Conservation (phyloP, 2,113 vertebrate genomes). For the Mormyrus lacerda region DNA sequence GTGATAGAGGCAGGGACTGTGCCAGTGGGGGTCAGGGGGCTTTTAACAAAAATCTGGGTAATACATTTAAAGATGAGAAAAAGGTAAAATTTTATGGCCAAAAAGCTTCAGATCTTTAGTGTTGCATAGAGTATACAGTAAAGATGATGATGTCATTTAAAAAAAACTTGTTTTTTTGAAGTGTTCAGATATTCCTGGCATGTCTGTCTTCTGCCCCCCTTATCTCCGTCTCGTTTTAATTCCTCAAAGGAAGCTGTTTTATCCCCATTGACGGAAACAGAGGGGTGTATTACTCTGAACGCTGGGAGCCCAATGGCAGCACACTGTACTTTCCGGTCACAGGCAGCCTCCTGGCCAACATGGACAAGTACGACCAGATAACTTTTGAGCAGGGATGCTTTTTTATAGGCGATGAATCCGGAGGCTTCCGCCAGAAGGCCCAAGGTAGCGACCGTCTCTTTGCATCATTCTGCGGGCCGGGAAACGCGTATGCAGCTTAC, state of each 20-base stretch:
- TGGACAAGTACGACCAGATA: slow-evolving; percentile 49
- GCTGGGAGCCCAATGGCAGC: slow-evolving; percentile 44
- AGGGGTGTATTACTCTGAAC: slow-evolving; percentile 44
- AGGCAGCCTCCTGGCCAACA: slow-evolving; percentile 38
- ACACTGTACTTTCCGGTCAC: slow-evolving; percentile 41
- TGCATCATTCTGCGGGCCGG: not conserved
- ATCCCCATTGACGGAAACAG: slow-evolving; percentile 36
- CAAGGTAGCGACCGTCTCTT: slow-evolving; percentile 33
- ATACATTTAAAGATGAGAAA: not conserved
- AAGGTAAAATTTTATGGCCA: not conserved
- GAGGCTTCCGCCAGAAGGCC: slow-evolving; percentile 42
- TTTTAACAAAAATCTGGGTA: not conserved
- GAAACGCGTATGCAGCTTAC: not conserved
- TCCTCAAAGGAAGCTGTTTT: slow-evolving; percentile 31
- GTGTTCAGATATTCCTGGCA: not conserved
- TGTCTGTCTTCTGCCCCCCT: not conserved
- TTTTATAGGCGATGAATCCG: slow-evolving; percentile 38
- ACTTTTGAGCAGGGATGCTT: slow-evolving; percentile 47
- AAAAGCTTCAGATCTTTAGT: not conserved
- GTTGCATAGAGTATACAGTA: not conserved
- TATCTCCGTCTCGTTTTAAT: not conserved
- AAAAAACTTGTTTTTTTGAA: not conserved
- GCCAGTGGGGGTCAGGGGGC: too few relatives aligned
- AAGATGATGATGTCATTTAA: not conserved
- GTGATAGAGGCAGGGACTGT: too few relatives aligned